These are phyloP conservation scores for Limonius californicus DNA, from an alignment of 1,140 invertebrate genomes.

Conservation along the genomic window DNA sequence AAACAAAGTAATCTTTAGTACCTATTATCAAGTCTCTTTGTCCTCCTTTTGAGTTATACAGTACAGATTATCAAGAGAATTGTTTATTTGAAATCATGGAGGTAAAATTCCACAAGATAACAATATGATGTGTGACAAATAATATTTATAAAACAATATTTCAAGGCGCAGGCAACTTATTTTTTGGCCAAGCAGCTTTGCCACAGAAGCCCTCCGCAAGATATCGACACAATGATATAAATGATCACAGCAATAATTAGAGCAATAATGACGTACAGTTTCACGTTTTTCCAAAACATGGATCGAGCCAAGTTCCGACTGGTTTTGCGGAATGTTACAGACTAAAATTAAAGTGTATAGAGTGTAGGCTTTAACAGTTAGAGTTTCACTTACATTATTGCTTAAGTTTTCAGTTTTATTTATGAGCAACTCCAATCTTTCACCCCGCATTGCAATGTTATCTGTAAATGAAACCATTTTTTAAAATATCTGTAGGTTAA, in stretches of 20 bases:
- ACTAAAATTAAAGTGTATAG: conserved; percentile 58
- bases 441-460: conserved; percentile 79
- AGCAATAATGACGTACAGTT: conserved; percentile 78
- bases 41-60: too few species aligned
- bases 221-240: conserved; percentile 83
- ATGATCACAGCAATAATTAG: conserved; percentile 68
- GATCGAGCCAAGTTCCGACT: conserved; percentile 81
- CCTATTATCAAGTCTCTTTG: too few species aligned
- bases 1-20: too few species aligned
- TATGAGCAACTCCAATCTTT: conserved; percentile 82
- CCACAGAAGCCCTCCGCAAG: conserved; percentile 82
- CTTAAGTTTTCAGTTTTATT: conserved; percentile 89
- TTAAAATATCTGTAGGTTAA: too few species aligned
- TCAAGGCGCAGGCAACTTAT: too few species aligned
- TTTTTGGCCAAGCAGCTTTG: conserved; percentile 59
- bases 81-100: too few species aligned
- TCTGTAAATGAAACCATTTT: conserved; percentile 56
- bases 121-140: too few species aligned
- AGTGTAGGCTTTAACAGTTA: neutral
- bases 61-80: too few species aligned
- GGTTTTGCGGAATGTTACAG: conserved; percentile 80
- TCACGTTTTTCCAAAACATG: conserved; percentile 92
- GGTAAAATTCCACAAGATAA: too few species aligned
- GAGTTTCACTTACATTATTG: conserved; percentile 67
- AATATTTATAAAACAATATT: too few species aligned